These are phyloP conservation scores for Bombus difficillimus DNA, from an alignment of 1,140 invertebrate genomes.

Conservation along the genomic window DNA sequence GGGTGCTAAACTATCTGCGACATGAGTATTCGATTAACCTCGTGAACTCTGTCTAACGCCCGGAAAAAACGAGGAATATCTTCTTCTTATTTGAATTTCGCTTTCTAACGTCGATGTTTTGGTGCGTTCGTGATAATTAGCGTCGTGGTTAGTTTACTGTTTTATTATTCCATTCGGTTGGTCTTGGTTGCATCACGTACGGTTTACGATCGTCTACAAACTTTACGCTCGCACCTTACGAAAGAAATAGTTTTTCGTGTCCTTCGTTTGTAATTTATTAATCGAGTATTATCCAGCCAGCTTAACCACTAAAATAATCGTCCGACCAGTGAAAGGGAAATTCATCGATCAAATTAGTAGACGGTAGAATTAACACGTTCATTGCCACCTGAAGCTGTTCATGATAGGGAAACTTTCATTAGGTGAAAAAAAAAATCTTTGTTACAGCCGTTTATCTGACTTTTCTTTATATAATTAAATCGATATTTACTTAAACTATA, in stretches of 20 bases:
- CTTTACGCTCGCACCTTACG: neutral
- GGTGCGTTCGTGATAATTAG: neutral
- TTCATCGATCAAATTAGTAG: neutral
- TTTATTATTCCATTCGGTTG: neutral
- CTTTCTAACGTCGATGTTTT: slow-evolving; percentile 16
- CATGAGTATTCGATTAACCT: slow-evolving; percentile 69
- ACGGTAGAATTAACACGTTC: neutral
- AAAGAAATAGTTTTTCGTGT: neutral
- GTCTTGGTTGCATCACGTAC: neutral
- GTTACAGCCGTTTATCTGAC: too few species aligned
- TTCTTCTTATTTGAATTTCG: slow-evolving; percentile 55
- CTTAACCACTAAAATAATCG: neutral
- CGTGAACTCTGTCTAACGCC: slow-evolving; percentile 49
- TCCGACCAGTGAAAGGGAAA: neutral
- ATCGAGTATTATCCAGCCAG: neutral
- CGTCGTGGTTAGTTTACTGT: neutral
- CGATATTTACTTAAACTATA: too few species aligned
- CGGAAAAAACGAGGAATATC: slow-evolving; percentile 45
- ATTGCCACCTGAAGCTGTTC: neutral
- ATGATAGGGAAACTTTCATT: too few species aligned
- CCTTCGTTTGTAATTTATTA: neutral
- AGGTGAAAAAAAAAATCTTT: too few species aligned
- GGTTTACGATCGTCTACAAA: too few species aligned
- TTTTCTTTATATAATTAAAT: too few species aligned
- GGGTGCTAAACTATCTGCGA: slow-evolving; percentile 61